A percentile compares a stretch with the other conserved stretches of the same genome.
Conservation (phyloP, 2,797 vertebrate genomes). For the Anisognathus igniventris region DNA sequence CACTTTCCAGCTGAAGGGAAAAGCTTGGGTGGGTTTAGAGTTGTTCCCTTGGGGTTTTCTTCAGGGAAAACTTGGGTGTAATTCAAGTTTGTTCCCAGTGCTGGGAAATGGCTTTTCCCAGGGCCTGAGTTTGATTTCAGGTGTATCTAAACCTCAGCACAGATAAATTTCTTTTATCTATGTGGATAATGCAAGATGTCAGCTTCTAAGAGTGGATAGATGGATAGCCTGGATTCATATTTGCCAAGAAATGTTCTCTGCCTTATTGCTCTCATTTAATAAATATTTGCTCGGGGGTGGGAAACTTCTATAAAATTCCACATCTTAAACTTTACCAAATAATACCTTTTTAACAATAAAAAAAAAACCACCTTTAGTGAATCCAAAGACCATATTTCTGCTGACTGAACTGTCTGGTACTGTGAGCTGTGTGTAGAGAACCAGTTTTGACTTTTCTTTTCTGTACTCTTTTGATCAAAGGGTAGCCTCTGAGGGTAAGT, state of each 20-base stretch:
- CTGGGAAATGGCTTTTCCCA: not conserved
- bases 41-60: not conserved
- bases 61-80: not conserved
- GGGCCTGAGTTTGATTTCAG: not conserved
- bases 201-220: not conserved
- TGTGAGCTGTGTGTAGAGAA: constrained; percentile 76
- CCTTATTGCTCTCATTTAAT: not conserved
- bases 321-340: not conserved
- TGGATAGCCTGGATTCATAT: not conserved
- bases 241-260: not conserved
- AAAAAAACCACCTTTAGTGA: not conserved
- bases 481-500: constrained; percentile 88
- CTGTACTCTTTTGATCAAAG: constrained; percentile 88
- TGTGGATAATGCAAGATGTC: not conserved
- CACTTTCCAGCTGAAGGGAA: not conserved
- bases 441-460: constrained; percentile 85
- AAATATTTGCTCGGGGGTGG: not conserved
- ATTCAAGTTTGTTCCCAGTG: not conserved
- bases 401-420: constrained; percentile 83
- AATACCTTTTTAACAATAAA: not conserved
- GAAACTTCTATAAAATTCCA: not conserved
- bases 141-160: not conserved
- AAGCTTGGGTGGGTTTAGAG: not conserved
- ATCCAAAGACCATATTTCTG: constrained; percentile 72
- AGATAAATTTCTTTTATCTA: not conserved